Evolutionary conservation across 2,888 invertebrate species (phyloP), one percentile per base, ranked within the genome.

Genomic region (Yponomeuta malinellus): DNA sequence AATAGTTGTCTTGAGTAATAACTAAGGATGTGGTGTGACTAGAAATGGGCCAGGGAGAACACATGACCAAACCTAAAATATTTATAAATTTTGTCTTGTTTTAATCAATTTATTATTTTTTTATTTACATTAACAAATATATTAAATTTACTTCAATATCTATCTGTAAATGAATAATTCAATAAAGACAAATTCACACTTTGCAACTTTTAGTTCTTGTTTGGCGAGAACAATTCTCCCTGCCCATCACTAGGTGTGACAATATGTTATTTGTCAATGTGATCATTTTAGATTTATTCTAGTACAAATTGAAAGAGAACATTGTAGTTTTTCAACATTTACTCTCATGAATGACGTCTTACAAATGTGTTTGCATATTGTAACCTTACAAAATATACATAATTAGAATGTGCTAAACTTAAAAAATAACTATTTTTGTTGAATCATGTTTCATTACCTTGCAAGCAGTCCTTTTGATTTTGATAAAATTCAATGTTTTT

Each of bases 401-500:
- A 76, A 88, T 87, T 89, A 89, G 85, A 89, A 90, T 90, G 90
- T 90, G 90, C 90, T 91, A 89, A 90, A 90, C 90, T 91, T 90
- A 91, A 87, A 87, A 84, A 81, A 88, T 87, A 86, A 82, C 86
- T 71, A 43, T 68, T 90, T 90, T 86, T 86, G 85, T 84, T 83
- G 85, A 84, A 85, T 87, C 84, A 86, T 84, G 85, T 89, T 86
- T 85, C 83, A 83, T 82, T 86, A 84, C 83, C 86, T 88, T 86
- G 87, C 90, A 88, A 91, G 89, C 89, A 88, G 83, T 87, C 82
- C 83, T 79, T 79, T 79, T 78, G 77, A 59, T 59, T 59, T 12
- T 52, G 10, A 52, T 52, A 2, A 52, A 59, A 59, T 59, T 59
- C 52, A 59, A 59, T 59, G 52, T 59, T 59, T 59, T 4, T 15